phyloP scores from a whole-genome alignment of 2,888 invertebrate species.

The Alloscopus bannaensis region DNA sequence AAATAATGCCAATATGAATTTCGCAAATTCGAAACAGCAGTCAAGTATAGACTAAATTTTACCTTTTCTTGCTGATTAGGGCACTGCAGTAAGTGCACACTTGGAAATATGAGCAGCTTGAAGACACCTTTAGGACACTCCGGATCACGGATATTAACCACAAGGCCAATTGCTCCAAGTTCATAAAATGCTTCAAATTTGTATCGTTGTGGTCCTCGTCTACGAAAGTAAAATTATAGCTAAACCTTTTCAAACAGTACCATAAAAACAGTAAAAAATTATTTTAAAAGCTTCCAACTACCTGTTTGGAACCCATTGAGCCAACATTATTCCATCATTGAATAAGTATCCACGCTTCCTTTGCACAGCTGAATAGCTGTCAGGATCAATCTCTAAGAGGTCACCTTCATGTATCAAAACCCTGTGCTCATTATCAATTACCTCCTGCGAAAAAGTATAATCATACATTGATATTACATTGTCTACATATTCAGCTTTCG shows the following conservation, averaged over 20 bases:
- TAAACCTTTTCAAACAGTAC: constrained; percentile 4
- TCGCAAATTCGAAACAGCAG: constrained; percentile 1
- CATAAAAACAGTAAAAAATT: constrained; percentile 10
- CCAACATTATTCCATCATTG: constrained; percentile 93
- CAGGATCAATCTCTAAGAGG: constrained; percentile 90
- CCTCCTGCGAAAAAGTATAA: constrained; percentile 77
- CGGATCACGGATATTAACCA: constrained; percentile 94
- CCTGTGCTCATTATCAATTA: constrained; percentile 85
- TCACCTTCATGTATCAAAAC: constrained; percentile 94
- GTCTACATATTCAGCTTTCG: background rate
- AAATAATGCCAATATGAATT: constrained; percentile 6
- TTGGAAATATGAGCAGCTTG: constrained; percentile 93
- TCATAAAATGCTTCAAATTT: constrained; percentile 90
- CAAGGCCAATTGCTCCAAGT: constrained; percentile 88
- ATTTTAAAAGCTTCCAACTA: constrained; percentile 30
- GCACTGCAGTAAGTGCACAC: constrained; percentile 72
- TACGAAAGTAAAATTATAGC: constrained; percentile 70
- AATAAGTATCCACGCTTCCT: constrained; percentile 94
- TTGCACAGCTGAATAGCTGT: constrained; percentile 90
- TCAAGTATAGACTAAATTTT: no score
- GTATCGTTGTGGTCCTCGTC: constrained; percentile 86
- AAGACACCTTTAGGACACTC: constrained; percentile 94
- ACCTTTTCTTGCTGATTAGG: constrained; percentile 73
- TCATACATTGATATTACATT: no score
- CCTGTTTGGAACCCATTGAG: constrained; percentile 85